Evolutionary conservation across 2,113 vertebrate species (phyloP), one percentile per base, ranked within the genome.

Genomic region (Hemiscyllium ocellatum): DNA sequence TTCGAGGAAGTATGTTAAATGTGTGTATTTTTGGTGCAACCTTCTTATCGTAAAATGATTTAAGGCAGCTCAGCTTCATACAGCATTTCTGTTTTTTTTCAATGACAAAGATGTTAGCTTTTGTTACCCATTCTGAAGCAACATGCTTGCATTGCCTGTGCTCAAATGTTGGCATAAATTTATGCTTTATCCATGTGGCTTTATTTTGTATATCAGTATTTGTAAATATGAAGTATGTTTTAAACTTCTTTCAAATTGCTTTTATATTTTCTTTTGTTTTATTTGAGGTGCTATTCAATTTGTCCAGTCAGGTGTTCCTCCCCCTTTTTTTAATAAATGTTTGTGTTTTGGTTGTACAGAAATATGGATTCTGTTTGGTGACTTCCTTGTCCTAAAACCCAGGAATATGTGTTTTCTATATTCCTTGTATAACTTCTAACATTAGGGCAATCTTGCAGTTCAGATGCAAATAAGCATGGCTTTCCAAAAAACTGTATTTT

Each of bases 201-300:
- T 93, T 95, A 72, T 66, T 95, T 96, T 95, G 96, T 96, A 85
- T 96, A 72, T 96, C 95, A 83, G 91, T 95, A 47, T 95, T 91
- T 96, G 83, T 96, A 86, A 96, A 83, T 96, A 96, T 96, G 96
- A 96, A 96, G 96, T 83, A 96, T 95, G 95, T 76, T 42, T 94
- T 96, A 78, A 96, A 96, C 80, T 76, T 87, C 95, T 96, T 94
- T 94, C 95, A 94, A 94, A 94, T 90, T 95, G 95, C 95, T 96
- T 95, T 91, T 96, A 95, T 72, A 69, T 72, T 72, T 72, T 86
- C 95, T 96, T 95, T 96, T 96, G 96, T n/a, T 69, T 42, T 33
- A 29, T 93, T 93, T 96, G 96, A 96, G 97, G 97, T 97, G 97
- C 97, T 97, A 97, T 80, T 96, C 96, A 87, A 96, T 96, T 95